Base-by-base conservation (phyloP, 2,797 vertebrate species). In the Cirrhinus molitorella region DNA sequence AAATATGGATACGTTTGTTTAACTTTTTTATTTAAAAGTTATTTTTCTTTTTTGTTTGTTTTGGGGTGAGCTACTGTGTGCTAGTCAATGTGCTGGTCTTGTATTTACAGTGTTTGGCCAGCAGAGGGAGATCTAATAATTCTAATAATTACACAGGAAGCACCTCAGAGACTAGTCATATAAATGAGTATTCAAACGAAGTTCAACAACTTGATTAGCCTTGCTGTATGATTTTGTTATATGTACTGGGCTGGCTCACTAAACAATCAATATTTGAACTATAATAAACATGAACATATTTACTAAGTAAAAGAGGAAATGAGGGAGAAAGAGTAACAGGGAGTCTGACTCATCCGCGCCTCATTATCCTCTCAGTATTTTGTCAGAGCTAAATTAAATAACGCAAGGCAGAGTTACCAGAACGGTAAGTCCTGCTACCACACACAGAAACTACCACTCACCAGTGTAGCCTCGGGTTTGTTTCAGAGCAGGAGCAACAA, bases 101-200 rank as follows among this genome's bases (percentile, higher is more conserved):
- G 23, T 49, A 28, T 53, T 83, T 83, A 55, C 77, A 74, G 1
- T 8, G 0, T 63, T 68, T 14, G 11, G 14, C 59, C 88, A 85
- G 55, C 57, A 89, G 88, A 86, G 59, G 83, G 81, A 1, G 43
- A 31, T n/a, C 43, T 14, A 21, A 76, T 49, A 1, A 13, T 4
- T 75, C 11, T 75, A 67, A 43, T 21, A 16, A 65, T 31, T 78
- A 31, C 17, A 37, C 5, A 5, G 68, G 10, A 37, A 65, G 40
- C 3, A 13, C 3, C 31, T 59, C 55, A 13, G 10, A 53, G 19
- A 51, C 47, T 55, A 51, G 43, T 1, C 9, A 14, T 14, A 9
- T 4, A 10, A n/a, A 1, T 19, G 13, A 76, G 25, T 73, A n/a
- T 73, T 34, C 11, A 53, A 74, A 74, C 13, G 1, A 74, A 28